A percentile compares a stretch with the other conserved stretches of the same genome.
These are phyloP conservation scores for Plusia festucae DNA, from an alignment of 2,888 invertebrate genomes.

Conservation along the genomic window DNA sequence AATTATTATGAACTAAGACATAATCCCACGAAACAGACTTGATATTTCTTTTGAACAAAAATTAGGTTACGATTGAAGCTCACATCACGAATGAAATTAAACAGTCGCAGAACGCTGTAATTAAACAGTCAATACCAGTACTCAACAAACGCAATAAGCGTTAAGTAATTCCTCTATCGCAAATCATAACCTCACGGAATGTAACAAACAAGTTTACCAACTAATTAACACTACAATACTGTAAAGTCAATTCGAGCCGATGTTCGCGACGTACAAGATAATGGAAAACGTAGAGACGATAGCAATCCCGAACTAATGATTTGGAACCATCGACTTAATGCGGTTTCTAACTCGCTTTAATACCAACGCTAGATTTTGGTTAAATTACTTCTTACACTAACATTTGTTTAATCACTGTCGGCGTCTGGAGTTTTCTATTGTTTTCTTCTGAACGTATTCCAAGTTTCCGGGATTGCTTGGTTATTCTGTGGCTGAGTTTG, in stretches of 20 bases:
- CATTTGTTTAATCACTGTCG: constrained; percentile 53
- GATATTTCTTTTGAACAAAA: too few species aligned
- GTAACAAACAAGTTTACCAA: constrained; percentile 49
- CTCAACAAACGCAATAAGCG: constrained; percentile 7
- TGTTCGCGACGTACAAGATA: constrained; percentile 53
- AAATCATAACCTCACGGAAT: constrained; percentile 30
- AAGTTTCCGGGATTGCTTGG: constrained; percentile 4
- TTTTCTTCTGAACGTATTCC: constrained; percentile 19
- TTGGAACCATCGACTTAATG: constrained; percentile 53
- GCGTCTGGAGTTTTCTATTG: constrained; percentile 44
- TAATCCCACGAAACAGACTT: too few species aligned
- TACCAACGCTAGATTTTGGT: constrained; percentile 31
- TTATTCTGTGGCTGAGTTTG: neutral
- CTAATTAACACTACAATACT: constrained; percentile 45
- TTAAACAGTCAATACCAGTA: neutral
- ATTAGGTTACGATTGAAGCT: too few species aligned
- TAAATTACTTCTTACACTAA: constrained; percentile 54
- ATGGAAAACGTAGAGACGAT: constrained; percentile 48
- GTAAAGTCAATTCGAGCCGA: constrained; percentile 16
- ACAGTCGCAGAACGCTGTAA: too few species aligned
- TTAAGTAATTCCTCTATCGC: neutral
- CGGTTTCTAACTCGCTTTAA: constrained; percentile 48
- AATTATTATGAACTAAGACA: too few species aligned
- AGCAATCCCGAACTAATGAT: constrained; percentile 54
- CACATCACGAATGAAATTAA: neutral